Evolutionary conservation across 2,888 invertebrate genomes (phyloP), one percentile per base, ranked within the genome.

Genomic region (Loripinus fragilis): DNA sequence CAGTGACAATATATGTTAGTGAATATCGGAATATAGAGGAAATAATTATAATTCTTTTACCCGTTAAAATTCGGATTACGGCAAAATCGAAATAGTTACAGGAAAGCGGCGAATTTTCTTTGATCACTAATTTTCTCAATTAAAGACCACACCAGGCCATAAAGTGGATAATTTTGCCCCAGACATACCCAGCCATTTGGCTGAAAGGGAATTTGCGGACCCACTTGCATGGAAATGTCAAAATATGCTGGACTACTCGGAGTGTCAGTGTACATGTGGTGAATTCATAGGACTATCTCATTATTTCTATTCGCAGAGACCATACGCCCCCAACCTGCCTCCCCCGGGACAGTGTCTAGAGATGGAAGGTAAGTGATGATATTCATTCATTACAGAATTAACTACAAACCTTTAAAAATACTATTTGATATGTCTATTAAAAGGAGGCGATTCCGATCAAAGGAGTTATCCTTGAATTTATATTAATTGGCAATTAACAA

Each of bases 321-420:
- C 89, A 12, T 90, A 90, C 87, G 88, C 88, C 76, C 79, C 87
- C 28, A 78, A 85, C 35, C 82, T 91, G 25, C 90, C 90, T 25
- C 87, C 86, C 20, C 85, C 87, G 72, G 88, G 87, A 33, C 89
- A 86, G 73, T 89, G 86, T 82, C 76, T 89, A 79, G 79, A 88
- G 55, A 89, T 88, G 87, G 89, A 89, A 82, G 89, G 90, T 88
- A 83, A 80, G 87, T 38, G 33, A 30, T n/a, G n/a, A 69, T 69
- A 12, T 69, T 45, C 30, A 42, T 45, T 38, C 38, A 38, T n/a
- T n/a, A n/a, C n/a, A n/a, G n/a, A n/a, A n/a, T n/a, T n/a, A n/a
- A n/a, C n/a, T n/a, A n/a, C n/a, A n/a, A n/a, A n/a, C n/a, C n/a
- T n/a, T n/a, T n/a, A n/a, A n/a, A n/a, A n/a, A n/a, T n/a, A n/a